Evolutionary conservation across 2,797 vertebrate genomes (phyloP).

Genomic region (Gadopsis marmoratus): DNA sequence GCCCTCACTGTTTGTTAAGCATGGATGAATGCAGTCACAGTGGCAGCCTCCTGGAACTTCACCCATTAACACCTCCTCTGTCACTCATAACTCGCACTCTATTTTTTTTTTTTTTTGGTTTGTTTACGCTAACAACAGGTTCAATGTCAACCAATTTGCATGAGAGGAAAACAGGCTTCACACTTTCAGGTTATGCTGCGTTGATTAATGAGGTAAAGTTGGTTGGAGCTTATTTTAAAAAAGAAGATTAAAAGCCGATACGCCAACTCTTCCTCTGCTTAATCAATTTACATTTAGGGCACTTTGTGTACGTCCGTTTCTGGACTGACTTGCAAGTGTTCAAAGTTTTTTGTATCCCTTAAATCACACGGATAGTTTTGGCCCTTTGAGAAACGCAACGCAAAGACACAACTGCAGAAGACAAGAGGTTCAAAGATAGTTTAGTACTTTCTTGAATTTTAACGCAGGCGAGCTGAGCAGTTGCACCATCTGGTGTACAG

Average conservation of each 20-base stretch:
- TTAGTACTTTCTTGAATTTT: conserved; percentile 4
- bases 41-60: conserved; percentile 34
- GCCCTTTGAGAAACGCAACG: background rate
- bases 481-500: conserved; percentile 47
- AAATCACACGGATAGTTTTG: background rate
- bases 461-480: conserved; percentile 7
- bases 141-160: conserved; percentile 51
- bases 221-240: conserved; percentile 13
- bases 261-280: background rate
- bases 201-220: conserved; percentile 50
- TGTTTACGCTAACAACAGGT: conserved; percentile 36
- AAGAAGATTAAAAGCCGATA: conserved; percentile 38
- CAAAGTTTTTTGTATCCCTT: background rate
- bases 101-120: background rate
- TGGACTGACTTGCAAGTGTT: background rate
- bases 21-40: conserved; percentile 39
- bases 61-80: conserved; percentile 56
- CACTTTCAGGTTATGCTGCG: conserved; percentile 24
- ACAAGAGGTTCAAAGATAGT: background rate
- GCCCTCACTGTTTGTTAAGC: conserved; percentile 52
- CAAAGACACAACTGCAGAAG: conserved; percentile 2
- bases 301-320: background rate
- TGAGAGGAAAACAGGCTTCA: conserved; percentile 47
- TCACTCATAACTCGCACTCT: conserved; percentile 27
- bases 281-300: conserved; percentile 5